Evolutionary conservation across 2,888 invertebrate genomes (phyloP).

Genomic region (Drosophila nr. perissopoda): DNA sequence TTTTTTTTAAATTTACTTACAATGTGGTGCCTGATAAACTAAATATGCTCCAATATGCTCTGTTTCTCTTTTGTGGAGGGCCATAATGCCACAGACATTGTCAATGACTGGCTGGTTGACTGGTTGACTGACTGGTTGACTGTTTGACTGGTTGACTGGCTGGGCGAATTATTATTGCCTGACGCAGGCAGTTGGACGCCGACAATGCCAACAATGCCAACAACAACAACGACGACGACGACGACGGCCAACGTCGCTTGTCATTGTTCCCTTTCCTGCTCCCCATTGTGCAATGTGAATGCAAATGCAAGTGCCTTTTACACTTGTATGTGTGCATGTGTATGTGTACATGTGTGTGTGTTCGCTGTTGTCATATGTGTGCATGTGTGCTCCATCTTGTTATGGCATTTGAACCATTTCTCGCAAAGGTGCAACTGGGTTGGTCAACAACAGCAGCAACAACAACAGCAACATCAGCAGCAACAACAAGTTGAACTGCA

Average conservation of each 20-base stretch:
- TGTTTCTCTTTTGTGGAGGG: slow-evolving; percentile 42
- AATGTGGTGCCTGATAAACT: background rate
- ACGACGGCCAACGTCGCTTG: slow-evolving; percentile 38
- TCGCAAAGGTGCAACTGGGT: slow-evolving; percentile 34
- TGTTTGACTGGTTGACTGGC: slow-evolving; percentile 1
- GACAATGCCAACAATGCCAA: slow-evolving; percentile 6
- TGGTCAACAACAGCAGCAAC: slow-evolving; percentile 25
- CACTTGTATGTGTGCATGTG: slow-evolving; percentile 4
- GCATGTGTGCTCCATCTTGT: slow-evolving; percentile 65
- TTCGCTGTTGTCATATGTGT: slow-evolving; percentile 27
- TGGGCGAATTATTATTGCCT: slow-evolving; percentile 77
- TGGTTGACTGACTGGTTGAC: background rate
- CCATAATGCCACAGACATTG: slow-evolving; percentile 75
- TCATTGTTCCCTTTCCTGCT: slow-evolving; percentile 51
- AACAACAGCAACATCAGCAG: background rate
- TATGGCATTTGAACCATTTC: slow-evolving; percentile 74
- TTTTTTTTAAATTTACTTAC: background rate
- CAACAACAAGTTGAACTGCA: slow-evolving; percentile 15
- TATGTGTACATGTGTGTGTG: slow-evolving; percentile 4
- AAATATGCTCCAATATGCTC: background rate
- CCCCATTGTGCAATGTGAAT: slow-evolving; percentile 47
- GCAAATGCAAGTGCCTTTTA: slow-evolving; percentile 52
- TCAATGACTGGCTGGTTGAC: slow-evolving; percentile 64
- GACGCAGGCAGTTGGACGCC: slow-evolving; percentile 67
- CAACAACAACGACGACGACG: background rate